A percentile compares a stretch with the other conserved stretches of the same genome.
Evolutionary conservation across 35 echinoderm and acorn worm genomes (phyloP).

Genomic region (Holothuria glaberrima): DNA sequence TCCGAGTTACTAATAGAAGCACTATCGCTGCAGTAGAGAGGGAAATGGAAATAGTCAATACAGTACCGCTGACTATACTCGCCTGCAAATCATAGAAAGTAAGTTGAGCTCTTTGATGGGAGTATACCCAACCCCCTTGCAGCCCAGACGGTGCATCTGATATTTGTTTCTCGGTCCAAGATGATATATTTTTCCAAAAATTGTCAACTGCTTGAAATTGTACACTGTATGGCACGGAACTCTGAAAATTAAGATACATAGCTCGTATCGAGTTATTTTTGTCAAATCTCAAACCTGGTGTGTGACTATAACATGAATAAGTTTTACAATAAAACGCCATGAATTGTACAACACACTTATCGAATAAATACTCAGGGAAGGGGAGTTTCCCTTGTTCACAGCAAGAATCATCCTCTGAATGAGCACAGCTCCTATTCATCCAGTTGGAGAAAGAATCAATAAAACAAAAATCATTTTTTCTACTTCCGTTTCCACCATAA

Average conservation of each 20-base stretch:
- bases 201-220: slow-evolving; percentile 57
- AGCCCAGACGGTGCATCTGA: slow-evolving; percentile 55
- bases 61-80: slow-evolving; percentile 54
- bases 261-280: slow-evolving; percentile 47
- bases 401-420: slow-evolving; percentile 29
- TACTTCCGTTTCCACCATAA: not conserved
- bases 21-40: slow-evolving; percentile 62
- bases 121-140: slow-evolving; percentile 70
- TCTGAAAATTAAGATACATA: slow-evolving; percentile 36
- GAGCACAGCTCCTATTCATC: slow-evolving; percentile 29
- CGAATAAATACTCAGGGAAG: slow-evolving; percentile 55
- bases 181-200: slow-evolving; percentile 65
- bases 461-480: slow-evolving; percentile 49
- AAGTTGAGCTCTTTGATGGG: slow-evolving; percentile 23
- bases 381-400: slow-evolving; percentile 66
- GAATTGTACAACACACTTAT: slow-evolving; percentile 51
- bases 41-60: slow-evolving; percentile 61
- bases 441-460: slow-evolving; percentile 57
- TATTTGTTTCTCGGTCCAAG: slow-evolving; percentile 55
- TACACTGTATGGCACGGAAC: not conserved
- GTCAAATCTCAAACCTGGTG: slow-evolving; percentile 67
- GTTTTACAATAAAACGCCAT: not conserved
- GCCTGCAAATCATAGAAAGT: slow-evolving; percentile 79
- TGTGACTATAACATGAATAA: not conserved
- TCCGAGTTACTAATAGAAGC: slow-evolving; percentile 67